Conservation (phyloP, 2,797 vertebrate genomes). For the Thripadectes ignobilis region DNA sequence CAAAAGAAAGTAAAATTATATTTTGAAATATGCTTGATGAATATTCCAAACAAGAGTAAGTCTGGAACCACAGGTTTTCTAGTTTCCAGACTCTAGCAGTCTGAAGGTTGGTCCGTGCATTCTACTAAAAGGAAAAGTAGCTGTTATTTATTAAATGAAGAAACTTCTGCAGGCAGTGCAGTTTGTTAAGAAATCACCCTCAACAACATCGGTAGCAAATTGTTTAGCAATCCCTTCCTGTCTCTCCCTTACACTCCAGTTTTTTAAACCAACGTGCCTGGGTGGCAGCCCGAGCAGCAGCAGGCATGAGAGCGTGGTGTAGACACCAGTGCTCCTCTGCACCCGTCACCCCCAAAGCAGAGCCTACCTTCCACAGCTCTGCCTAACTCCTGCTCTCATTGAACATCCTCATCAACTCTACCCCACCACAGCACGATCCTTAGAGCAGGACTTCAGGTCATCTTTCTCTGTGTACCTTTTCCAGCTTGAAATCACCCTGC, state of each 20-base stretch:
- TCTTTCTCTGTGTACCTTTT: not conserved
- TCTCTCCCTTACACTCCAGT: not conserved
- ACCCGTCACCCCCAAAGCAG: too few relatives aligned
- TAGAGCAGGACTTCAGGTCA: not conserved
- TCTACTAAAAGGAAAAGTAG: not conserved
- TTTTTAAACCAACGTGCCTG: fast-evolving
- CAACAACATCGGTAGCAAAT: not conserved
- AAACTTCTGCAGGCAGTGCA: not conserved
- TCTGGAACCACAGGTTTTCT: not conserved
- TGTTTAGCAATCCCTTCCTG: not conserved
- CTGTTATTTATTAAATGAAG: not conserved
- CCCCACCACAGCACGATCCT: fast-evolving
- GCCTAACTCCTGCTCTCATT: not conserved
- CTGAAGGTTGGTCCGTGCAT: not conserved
- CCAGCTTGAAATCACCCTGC: not conserved
- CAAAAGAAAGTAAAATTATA: not conserved
- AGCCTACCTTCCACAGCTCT: too few relatives aligned
- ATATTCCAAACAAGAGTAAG: not conserved
- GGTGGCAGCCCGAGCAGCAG: not conserved
- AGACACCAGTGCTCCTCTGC: not conserved
- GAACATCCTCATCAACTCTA: not conserved
- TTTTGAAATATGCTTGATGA: not conserved
- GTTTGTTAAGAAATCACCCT: not conserved
- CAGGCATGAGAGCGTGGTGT: fast-evolving
- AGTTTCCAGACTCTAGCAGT: not conserved